Conservation (phyloP, 30 jellyfish, hydroid and myxozoan genomes). For the Euphysa ruthae region DNA sequence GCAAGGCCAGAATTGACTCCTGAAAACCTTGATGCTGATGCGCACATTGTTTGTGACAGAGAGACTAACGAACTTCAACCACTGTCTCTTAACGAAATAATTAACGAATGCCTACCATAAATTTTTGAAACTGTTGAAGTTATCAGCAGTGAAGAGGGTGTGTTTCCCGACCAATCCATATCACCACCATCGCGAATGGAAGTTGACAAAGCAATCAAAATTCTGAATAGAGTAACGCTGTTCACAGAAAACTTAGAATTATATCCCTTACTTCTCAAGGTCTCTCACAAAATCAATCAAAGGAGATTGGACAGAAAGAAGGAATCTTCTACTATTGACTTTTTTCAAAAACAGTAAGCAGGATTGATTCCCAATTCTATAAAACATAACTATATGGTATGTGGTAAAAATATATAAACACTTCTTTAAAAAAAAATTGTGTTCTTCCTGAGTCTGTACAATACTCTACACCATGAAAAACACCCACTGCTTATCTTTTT, state of each 20-base stretch:
- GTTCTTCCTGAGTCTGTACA: no score
- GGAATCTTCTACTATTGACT: background rate
- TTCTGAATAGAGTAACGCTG: slow-evolving; percentile 9
- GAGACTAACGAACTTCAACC: slow-evolving; percentile 38
- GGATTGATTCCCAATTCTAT: background rate
- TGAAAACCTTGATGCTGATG: slow-evolving; percentile 30
- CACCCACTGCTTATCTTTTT: no score
- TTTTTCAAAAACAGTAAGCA: background rate
- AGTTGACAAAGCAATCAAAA: slow-evolving; percentile 23
- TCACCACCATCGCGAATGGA: slow-evolving; percentile 7
- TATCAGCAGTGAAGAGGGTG: slow-evolving; percentile 36
- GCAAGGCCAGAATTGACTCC: slow-evolving; percentile 32
- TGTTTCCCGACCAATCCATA: background rate
- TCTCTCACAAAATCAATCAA: slow-evolving; percentile 15
- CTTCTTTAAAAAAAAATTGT: no score
- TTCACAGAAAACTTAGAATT: slow-evolving; percentile 20
- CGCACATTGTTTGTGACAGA: slow-evolving; percentile 10
- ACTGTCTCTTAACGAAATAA: slow-evolving; percentile 25
- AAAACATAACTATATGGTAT: background rate
- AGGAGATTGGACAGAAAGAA: slow-evolving; percentile 26
- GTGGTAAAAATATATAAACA: no score
- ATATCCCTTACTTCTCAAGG: slow-evolving; percentile 27
- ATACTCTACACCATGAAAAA: no score
- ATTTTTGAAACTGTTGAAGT: no score
- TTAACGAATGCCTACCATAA: slow-evolving; percentile 12